phyloP scores from a whole-genome alignment of 2,797 vertebrate genomes.

The Sarcoramphus papa region DNA sequence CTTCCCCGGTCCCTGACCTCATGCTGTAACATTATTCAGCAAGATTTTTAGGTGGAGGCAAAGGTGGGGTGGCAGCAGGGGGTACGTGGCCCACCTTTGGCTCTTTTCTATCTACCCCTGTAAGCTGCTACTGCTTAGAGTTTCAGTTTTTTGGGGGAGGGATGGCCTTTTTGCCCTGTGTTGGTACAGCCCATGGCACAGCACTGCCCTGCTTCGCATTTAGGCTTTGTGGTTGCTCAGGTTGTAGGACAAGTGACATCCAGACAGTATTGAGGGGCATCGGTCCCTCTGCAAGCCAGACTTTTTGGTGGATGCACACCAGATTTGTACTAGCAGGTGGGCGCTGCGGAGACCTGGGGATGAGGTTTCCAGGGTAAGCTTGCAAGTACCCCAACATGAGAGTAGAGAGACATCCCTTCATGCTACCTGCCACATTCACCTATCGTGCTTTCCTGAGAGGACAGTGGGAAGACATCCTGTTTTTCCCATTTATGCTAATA shows the following conservation, averaged over 20 bases:
- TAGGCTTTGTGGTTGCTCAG: neutral
- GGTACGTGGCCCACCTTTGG: neutral
- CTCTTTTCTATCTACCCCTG: neutral
- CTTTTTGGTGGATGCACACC: neutral
- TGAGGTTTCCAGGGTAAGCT: neutral
- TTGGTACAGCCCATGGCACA: neutral
- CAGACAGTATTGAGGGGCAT: neutral
- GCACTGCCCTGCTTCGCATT: neutral
- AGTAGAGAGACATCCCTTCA: neutral
- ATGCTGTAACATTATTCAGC: neutral
- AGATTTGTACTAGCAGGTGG: neutral
- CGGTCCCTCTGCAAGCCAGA: fast-evolving
- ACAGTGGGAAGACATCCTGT: neutral
- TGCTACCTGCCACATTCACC: neutral
- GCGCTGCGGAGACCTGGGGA: fast-evolving
- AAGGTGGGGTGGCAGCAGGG: fast-evolving
- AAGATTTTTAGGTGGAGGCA: neutral
- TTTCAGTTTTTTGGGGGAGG: neutral
- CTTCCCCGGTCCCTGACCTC: neutral
- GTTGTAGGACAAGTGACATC: neutral
- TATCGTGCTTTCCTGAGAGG: neutral
- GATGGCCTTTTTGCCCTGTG: neutral
- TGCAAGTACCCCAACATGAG: neutral
- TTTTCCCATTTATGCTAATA: neutral
- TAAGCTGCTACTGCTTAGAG: neutral